Conservation (phyloP, 2,113 vertebrate genomes). For the Mus spicilegus region DNA sequence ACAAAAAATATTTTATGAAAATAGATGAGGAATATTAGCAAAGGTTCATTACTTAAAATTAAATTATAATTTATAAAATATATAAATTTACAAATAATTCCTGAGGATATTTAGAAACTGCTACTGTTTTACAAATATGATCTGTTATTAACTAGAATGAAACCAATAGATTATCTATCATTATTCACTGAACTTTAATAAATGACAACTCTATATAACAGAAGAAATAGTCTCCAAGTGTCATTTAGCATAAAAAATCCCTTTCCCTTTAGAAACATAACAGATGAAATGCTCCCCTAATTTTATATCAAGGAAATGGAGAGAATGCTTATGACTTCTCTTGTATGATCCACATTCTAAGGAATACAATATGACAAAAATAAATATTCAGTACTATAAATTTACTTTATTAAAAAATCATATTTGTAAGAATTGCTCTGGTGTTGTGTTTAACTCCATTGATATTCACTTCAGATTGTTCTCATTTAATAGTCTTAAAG, state of each 20-base stretch:
- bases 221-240: not conserved
- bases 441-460: not conserved
- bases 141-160: not conserved
- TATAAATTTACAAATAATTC: not conserved
- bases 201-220: not conserved
- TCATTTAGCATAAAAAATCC: not conserved
- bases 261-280: not conserved
- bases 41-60: not conserved
- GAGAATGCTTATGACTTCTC: not conserved
- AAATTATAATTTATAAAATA: not conserved
- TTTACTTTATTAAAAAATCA: not conserved
- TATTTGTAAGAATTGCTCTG: not conserved
- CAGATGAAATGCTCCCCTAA: not conserved
- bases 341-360: not conserved
- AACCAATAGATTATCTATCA: not conserved
- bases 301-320: not conserved
- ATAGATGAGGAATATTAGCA: not conserved
- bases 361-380: too few relatives aligned
- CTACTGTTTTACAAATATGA: not conserved
- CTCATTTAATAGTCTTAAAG: not conserved
- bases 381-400: not conserved
- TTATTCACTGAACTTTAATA: not conserved
- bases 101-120: not conserved
- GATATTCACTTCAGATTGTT: not conserved
- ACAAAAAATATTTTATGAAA: not conserved